Evolutionary conservation across 2,888 invertebrate species (phyloP), one percentile per base, ranked within the genome.

Genomic region (Ptychoptera contaminata): DNA sequence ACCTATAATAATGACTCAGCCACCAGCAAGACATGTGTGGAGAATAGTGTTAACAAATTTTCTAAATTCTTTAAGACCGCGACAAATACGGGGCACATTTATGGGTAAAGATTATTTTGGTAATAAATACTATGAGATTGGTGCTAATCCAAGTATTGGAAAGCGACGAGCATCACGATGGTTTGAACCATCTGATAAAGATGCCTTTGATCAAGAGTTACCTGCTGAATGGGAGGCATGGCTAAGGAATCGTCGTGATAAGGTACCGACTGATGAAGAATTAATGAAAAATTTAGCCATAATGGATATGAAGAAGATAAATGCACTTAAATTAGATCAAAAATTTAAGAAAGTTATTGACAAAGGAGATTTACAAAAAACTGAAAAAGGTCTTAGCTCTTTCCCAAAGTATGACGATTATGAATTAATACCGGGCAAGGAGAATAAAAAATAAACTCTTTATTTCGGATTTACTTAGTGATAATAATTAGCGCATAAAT

Each of bases 171-270:
- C 78, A 0, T 69, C 72, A 1, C 67, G 88, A 42, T 86, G 80
- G 78, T 88, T 83, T 63, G 76, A 75, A 49, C 83, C 86, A 0
- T 62, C 68, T 0, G 67, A 69, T 38, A 72, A 74, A 14, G 60
- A 64, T 2, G 61, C 70, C 16, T 82, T 82, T 53, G 73, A 79
- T 50, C 76, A 80, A 56, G 82, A 84, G 55, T 58, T 85, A 53
- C 84, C 90, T 1, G 74, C 83, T 1, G 90, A 90, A 64, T 91
- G 91, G 91, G 85, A 87, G 58, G 71, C 88, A 8, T 91, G 90
- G 90, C 64, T 91, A 40, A 69, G 90, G 51, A 14, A 16, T 48
- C 51, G 47, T 54, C 74, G 77, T 52, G 56, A 54, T 2, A 70
- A 75, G 1, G 79, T 85, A 37, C 90, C 90, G 1, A 71, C 76